Conservation (phyloP, 2,888 invertebrate species). For the Sthenelais limicola region DNA sequence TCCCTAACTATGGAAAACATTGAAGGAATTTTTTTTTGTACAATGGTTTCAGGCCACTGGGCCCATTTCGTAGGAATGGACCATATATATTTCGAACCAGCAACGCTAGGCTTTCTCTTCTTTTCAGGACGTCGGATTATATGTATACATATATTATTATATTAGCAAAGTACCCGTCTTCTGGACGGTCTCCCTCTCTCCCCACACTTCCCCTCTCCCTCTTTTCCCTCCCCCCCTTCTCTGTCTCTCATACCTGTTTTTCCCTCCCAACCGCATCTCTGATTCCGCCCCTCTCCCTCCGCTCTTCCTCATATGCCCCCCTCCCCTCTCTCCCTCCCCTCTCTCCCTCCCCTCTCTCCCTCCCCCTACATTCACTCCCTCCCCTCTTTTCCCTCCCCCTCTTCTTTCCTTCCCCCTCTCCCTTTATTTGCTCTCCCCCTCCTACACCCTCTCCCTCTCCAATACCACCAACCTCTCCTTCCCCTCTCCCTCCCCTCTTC, state of each 20-base stretch:
- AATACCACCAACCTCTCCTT: no score
- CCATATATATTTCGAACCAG: no score
- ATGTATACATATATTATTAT: no score
- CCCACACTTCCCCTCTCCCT: conserved; percentile 36
- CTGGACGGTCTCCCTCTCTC: conserved; percentile 7
- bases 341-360: not conserved
- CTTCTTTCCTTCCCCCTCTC: not conserved
- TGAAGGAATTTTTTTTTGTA: no score
- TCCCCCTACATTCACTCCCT: not conserved
- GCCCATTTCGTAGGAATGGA: no score
- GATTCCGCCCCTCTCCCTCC: not conserved
- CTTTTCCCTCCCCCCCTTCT: not conserved
- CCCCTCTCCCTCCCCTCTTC: not conserved
- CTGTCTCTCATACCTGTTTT: not conserved
- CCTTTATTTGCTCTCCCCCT: not conserved
- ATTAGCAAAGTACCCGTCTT: no score
- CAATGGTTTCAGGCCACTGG: no score
- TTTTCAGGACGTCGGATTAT: no score
- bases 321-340: conserved; percentile 7
- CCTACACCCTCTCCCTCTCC: not conserved
- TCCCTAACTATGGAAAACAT: no score
- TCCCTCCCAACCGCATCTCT: not conserved
- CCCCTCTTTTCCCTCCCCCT: not conserved
- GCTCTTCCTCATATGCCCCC: conserved; percentile 9
- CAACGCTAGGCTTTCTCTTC: no score